Conservation (phyloP, 2,888 invertebrate species). For the Harpalus rufipes region DNA sequence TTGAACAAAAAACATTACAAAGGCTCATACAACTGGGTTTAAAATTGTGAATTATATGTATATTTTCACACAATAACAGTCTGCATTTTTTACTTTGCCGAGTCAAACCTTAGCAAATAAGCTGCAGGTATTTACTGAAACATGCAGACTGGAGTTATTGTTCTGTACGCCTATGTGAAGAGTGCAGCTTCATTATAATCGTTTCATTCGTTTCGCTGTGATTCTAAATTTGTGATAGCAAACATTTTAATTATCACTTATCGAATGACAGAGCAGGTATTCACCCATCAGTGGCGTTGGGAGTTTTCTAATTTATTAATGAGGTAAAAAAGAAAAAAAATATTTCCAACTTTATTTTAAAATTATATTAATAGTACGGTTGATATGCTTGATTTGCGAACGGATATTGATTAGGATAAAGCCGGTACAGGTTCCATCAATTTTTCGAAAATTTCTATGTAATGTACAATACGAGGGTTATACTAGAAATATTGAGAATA, state of each 20-base stretch:
- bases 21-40: not conserved
- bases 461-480: no score
- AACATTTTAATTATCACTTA: constrained; percentile 35
- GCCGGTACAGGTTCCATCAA: no score
- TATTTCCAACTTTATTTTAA: no score
- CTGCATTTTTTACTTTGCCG: not conserved
- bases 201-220: not conserved
- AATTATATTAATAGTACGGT: no score
- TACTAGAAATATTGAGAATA: no score
- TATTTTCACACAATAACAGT: not conserved
- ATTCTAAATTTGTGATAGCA: constrained; percentile 11
- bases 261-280: constrained; percentile 21
- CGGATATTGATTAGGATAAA: no score
- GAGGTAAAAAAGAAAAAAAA: no score
- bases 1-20: not conserved
- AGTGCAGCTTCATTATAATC: constrained; percentile 24
- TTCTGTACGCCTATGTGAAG: not conserved
- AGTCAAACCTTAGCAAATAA: constrained; percentile 6
- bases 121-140: not conserved
- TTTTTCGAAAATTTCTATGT: no score
- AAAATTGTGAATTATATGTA: constrained; percentile 7
- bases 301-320: not conserved
- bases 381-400: no score
- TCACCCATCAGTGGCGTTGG: not conserved
- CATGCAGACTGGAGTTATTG: not conserved